phyloP scores from a whole-genome alignment of 2,888 invertebrate species.

The Euzophera pinguis region DNA sequence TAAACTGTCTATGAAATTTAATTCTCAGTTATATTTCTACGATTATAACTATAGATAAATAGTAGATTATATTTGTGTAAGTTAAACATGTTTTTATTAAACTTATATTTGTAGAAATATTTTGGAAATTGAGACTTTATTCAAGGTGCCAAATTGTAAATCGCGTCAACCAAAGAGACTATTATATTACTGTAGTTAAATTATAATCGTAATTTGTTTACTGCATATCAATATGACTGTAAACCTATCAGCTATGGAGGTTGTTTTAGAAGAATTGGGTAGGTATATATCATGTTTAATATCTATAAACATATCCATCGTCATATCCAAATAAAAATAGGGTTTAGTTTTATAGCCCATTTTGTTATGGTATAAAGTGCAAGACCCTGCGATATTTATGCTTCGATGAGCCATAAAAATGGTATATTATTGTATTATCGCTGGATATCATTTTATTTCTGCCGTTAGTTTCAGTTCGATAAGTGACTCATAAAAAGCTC shows the following conservation, averaged over 20 bases:
- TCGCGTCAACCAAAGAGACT: conserved; percentile 27
- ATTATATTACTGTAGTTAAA: conserved; percentile 30
- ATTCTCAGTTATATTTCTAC: conserved; percentile 22
- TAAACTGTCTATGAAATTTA: too few species aligned
- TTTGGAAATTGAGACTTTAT: conserved; percentile 36
- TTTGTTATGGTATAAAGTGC: conserved; percentile 36
- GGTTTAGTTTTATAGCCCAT: conserved; percentile 47
- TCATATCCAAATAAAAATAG: conserved; percentile 52
- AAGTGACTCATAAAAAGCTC: too few species aligned
- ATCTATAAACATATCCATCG: conserved; percentile 47
- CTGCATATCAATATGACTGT: conserved; percentile 36
- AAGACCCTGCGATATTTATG: conserved; percentile 34
- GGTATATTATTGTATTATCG: conserved; percentile 26
- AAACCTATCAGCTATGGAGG: background rate
- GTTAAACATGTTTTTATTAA: conserved; percentile 19
- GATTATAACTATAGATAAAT: conserved; percentile 18
- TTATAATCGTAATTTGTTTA: conserved; percentile 27
- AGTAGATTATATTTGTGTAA: conserved; percentile 24
- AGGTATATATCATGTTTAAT: conserved; percentile 6
- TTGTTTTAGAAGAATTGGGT: background rate
- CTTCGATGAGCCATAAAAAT: conserved; percentile 39
- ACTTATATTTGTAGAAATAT: conserved; percentile 24
- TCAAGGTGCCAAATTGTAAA: conserved; percentile 45
- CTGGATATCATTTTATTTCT: conserved; percentile 11
- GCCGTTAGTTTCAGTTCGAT: conserved; percentile 2